Evolutionary conservation across 2,888 invertebrate species (phyloP).

Genomic region (Noctua janthe): DNA sequence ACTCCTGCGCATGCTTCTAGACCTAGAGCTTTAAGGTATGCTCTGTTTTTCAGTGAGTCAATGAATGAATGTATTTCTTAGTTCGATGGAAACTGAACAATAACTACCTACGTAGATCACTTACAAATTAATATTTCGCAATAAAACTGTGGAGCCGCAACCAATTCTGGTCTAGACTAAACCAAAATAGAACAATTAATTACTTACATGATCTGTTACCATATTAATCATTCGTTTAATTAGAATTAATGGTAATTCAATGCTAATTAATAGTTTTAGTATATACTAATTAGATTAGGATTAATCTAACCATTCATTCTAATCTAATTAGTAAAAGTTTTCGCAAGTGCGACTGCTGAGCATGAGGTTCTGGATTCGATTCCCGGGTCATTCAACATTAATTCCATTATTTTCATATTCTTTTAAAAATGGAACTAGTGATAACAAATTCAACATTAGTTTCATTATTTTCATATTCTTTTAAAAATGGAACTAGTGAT

Average conservation of each 20-base stretch:
- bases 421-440: too few relatives aligned
- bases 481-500: too few relatives aligned
- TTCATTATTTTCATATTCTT: too few relatives aligned
- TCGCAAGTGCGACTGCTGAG: too few relatives aligned
- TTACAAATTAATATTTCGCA: constrained; percentile 11
- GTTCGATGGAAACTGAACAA: neutral
- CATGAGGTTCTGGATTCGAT: too few relatives aligned
- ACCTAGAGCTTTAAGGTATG: too few relatives aligned
- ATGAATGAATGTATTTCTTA: neutral
- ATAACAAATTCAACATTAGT: too few relatives aligned
- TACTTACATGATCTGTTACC: constrained; percentile 1
- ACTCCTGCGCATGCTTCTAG: too few relatives aligned
- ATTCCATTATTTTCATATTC: too few relatives aligned
- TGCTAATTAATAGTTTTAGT: constrained; percentile 7
- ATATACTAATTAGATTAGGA: neutral
- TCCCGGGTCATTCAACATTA: too few relatives aligned
- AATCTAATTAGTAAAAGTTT: too few relatives aligned
- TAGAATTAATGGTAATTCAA: neutral
- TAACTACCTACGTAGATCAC: neutral
- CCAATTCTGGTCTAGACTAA: neutral
- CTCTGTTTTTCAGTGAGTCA: neutral
- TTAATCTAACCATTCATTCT: too few relatives aligned
- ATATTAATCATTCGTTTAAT: constrained; percentile 16
- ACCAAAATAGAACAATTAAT: constrained; percentile 4
- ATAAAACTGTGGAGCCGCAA: neutral